These are phyloP conservation scores for Steinernema hermaphroditum DNA, from an alignment of 2,888 invertebrate species.

Conservation along the genomic window DNA sequence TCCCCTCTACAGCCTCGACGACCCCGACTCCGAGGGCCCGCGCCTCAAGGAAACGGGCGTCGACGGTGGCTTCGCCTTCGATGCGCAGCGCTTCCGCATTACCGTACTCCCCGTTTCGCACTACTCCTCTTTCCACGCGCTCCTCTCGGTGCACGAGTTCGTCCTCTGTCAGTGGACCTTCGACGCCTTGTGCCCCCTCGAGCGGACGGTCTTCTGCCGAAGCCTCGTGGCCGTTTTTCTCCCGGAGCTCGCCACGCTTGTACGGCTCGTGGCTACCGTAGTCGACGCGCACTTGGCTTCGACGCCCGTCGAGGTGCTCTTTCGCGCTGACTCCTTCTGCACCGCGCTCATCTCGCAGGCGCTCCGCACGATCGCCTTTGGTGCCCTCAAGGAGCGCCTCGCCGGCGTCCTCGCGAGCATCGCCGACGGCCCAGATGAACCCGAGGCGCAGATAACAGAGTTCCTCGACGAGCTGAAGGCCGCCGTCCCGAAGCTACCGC, in stretches of 20 bases:
- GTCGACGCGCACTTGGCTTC: slow-evolving; percentile 2
- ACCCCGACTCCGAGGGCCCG: too few species aligned
- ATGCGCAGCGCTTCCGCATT: slow-evolving; percentile 9
- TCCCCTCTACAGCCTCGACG: too few species aligned
- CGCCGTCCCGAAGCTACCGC: background rate
- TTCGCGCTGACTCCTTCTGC: slow-evolving; percentile 19
- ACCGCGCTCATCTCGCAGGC: background rate
- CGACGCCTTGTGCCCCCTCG: background rate
- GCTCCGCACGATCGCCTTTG: background rate
- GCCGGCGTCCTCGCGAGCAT: background rate
- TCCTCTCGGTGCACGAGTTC: slow-evolving; percentile 18
- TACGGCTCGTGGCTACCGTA: slow-evolving; percentile 16
- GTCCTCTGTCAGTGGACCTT: slow-evolving; percentile 5
- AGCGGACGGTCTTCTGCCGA: slow-evolving; percentile 13
- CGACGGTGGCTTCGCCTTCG: background rate
- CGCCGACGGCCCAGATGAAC: background rate
- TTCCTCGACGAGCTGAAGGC: background rate
- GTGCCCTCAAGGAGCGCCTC: background rate
- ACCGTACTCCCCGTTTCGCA: slow-evolving; percentile 13
- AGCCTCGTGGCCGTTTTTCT: slow-evolving; percentile 1
- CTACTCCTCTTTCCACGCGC: slow-evolving; percentile 23
- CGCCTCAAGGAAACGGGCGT: background rate
- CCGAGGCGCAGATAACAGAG: background rate
- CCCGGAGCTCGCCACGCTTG: background rate
- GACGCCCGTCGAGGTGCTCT: slow-evolving; percentile 6